Evolutionary conservation across 2,888 invertebrate genomes (phyloP).

Genomic region (Tenodera sinensis): DNA sequence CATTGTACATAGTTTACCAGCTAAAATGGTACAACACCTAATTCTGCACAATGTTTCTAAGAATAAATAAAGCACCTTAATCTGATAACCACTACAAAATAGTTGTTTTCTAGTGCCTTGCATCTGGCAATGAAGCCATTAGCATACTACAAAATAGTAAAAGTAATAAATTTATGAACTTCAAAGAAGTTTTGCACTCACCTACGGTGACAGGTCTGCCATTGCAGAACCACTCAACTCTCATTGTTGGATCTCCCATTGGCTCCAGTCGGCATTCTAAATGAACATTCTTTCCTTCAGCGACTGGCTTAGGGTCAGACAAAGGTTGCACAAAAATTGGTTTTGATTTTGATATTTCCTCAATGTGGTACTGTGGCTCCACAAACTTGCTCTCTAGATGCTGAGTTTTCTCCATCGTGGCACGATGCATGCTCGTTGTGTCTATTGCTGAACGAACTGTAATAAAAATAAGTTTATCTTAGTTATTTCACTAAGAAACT

Average conservation of each 20-base stretch:
- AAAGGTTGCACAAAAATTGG: conserved; percentile 91
- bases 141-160: neutral
- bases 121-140: too few species aligned
- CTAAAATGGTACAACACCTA: neutral
- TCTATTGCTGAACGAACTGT: conserved; percentile 83
- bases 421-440: conserved; percentile 85
- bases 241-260: conserved; percentile 93
- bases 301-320: conserved; percentile 78
- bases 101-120: too few species aligned
- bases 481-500: neutral
- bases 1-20: too few species aligned
- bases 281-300: conserved; percentile 87
- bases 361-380: conserved; percentile 84
- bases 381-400: conserved; percentile 81
- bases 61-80: neutral
- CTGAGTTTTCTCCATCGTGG: conserved; percentile 81
- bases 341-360: conserved; percentile 89
- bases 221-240: conserved; percentile 97
- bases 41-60: neutral
- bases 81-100: too few species aligned
- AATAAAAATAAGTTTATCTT: conserved; percentile 37
- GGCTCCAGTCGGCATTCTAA: conserved; percentile 89
- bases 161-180: neutral
- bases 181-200: conserved; percentile 30
- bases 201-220: conserved; percentile 84